A percentile compares a stretch with the other conserved stretches of the same genome.
phyloP scores from a whole-genome alignment of 2,888 invertebrate species.

The Minunthozetes semirufus region DNA sequence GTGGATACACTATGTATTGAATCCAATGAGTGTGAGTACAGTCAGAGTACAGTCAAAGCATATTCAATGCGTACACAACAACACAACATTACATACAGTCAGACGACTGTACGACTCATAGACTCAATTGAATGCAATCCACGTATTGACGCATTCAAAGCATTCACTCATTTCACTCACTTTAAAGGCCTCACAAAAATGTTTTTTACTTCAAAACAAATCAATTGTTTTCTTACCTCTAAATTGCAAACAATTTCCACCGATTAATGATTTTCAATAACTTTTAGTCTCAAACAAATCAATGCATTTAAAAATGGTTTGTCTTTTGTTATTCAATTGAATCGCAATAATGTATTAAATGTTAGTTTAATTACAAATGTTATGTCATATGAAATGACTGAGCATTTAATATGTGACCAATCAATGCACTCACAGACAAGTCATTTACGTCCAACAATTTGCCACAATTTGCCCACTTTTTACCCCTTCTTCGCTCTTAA shows the following conservation, averaged over 20 bases:
- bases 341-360: neutral
- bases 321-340: neutral
- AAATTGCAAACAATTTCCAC: neutral
- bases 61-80: neutral
- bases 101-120: neutral
- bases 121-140: neutral
- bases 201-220: too few relatives aligned
- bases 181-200: too few relatives aligned
- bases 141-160: slow-evolving; percentile 11
- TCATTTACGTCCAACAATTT: slow-evolving; percentile 1
- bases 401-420: slow-evolving; percentile 7
- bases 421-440: neutral
- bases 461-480: neutral
- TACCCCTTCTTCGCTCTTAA: neutral
- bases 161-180: neutral
- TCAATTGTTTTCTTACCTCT: neutral
- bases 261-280: neutral
- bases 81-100: neutral
- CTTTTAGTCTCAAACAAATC: neutral
- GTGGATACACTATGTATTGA: neutral
- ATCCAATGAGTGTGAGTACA: neutral
- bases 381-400: slow-evolving; percentile 22
- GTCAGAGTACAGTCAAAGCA: neutral
- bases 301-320: neutral
- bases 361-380: neutral